Evolutionary conservation across 35 echinoderm and acorn worm genomes (phyloP), one percentile per base, ranked within the genome.

Genomic region (Apostichopus japonicus): DNA sequence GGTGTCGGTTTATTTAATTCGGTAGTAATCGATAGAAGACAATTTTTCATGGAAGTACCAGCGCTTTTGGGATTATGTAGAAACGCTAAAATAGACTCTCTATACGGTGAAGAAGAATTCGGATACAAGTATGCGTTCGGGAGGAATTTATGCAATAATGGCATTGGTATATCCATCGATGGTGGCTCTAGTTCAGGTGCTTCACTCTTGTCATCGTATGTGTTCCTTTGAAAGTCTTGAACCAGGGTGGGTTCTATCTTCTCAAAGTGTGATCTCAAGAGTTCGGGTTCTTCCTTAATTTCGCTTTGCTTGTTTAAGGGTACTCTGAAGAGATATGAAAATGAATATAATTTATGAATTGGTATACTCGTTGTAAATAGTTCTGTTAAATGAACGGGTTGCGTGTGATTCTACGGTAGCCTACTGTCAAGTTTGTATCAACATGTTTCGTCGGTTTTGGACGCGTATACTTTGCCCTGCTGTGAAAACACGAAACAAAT

Each of bases 11-110:
- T 80, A 15, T 44, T 10, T 17, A 80, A 5, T 33, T 33, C 27
- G 27, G 27, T 1, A 33, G 27, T 44, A 8, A 80, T 53, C 53
- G 25, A 55, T 80, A 80, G 13, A 15, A 80, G 25, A 51, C 78
- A 80, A 15, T 80, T 55, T 80, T 80, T 80, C 78, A 80, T 80
- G 27, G 78, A 53, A 7, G 78, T 80, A 14, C 78, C 78, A 1
- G 25, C 78, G 44, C 78, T 80, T 23, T 80, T 55, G 1, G 78
- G 78, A 51, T 80, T 44, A 80, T 80, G 78, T 11, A 80, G 10
- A 17, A 80, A 80, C 17, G 78, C 78, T 10, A 80, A 55, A 80
- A 27, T 14, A 2, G 78, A 80, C 22, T 80, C 25, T 22, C 19
- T 73, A 6, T 73, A 73, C 6, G 71, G 71, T 6, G 19, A 5